Base-by-base conservation (phyloP, 2,888 invertebrate genomes). In the Andrena haemorrhoa region DNA sequence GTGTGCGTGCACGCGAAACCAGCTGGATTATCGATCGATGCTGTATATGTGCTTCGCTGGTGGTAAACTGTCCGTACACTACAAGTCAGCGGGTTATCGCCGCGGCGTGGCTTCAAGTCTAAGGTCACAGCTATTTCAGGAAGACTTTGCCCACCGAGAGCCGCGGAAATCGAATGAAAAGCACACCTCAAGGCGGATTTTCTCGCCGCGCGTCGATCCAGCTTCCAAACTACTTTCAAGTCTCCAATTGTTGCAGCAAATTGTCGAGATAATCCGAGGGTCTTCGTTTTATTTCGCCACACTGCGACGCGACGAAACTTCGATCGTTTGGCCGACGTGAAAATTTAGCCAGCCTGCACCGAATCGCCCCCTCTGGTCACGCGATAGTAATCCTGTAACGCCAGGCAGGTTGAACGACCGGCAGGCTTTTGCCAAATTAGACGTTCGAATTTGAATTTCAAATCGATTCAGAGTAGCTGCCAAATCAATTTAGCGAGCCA, bases 81-180 rank as follows among this genome's bases (percentile, higher is more conserved):
- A 16, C 35, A 31, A 82, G 65, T 74, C 82, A 53, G 72, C 76
- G 72, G 74, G 79, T 83, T 79, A 83, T 83, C 84, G 74, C 68
- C 79, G 70, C 84, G 76, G 58, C 76, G 76, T 84, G 84, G 83
- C 84, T 84, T 84, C 84, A 83, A 83, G 84, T 77, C 79, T 84
- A 84, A 83, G 84, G 84, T 84, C 84, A 83, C 49, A 77, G 79
- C 53, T 84, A 84, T 84, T 83, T 83, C 66, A 69, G 72, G 73
- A 79, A 60, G 53, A 72, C 69, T 64, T 74, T 68, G 61, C 79
- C 76, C 66, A 64, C 60, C 60, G 41, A 47, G 33, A 31, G 60
- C 56, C 53, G 2, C 20, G 74, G 33, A 10, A 65, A 61, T 61
- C 65, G 61, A 82, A 74, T 61, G 65, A 75, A 61, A 68, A 68